phyloP scores from a whole-genome alignment of 2,113 vertebrate species.

The Forbesichthys papilliferus region DNA sequence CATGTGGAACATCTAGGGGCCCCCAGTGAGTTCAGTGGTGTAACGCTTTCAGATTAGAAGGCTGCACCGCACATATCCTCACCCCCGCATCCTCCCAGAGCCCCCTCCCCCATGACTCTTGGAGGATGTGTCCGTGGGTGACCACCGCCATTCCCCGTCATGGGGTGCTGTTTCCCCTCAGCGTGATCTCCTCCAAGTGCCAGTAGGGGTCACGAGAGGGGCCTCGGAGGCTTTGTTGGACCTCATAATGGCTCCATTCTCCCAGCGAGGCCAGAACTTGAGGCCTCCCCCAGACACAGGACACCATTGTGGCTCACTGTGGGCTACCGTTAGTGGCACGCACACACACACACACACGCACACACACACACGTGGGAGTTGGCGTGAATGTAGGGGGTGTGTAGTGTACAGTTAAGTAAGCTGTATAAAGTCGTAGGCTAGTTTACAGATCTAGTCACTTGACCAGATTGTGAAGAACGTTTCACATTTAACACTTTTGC shows the following conservation, averaged over 20 bases:
- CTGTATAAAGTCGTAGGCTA: not conserved
- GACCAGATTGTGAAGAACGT: not conserved
- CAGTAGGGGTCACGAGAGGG: conserved; percentile 71
- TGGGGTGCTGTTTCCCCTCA: conserved; percentile 27
- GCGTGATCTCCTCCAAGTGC: conserved; percentile 58
- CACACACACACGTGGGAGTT: not conserved
- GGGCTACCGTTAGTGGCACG: conserved; percentile 42
- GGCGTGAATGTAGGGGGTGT: not conserved
- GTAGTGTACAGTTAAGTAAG: not conserved
- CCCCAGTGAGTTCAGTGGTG: conserved; percentile 17
- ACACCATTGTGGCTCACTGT: conserved; percentile 63
- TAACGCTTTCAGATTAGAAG: conserved; percentile 30
- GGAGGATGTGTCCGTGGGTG: conserved; percentile 34
- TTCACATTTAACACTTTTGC: too few species aligned
- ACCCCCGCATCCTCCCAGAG: not conserved
- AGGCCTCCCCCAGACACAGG: conserved; percentile 50
- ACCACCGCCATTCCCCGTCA: conserved; percentile 36
- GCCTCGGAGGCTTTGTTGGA: conserved; percentile 70
- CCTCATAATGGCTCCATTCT: conserved; percentile 74
- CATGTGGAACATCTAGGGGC: conserved; percentile 1
- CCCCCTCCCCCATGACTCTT: conserved; percentile 25
- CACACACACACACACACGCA: conserved; percentile 5
- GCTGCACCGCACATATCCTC: conserved; percentile 3
- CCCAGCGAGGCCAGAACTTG: conserved; percentile 45
- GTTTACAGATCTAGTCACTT: not conserved